These are phyloP conservation scores for Crocodylus rhombifer DNA, from an alignment of 2,797 vertebrate species.

Conservation along the genomic window DNA sequence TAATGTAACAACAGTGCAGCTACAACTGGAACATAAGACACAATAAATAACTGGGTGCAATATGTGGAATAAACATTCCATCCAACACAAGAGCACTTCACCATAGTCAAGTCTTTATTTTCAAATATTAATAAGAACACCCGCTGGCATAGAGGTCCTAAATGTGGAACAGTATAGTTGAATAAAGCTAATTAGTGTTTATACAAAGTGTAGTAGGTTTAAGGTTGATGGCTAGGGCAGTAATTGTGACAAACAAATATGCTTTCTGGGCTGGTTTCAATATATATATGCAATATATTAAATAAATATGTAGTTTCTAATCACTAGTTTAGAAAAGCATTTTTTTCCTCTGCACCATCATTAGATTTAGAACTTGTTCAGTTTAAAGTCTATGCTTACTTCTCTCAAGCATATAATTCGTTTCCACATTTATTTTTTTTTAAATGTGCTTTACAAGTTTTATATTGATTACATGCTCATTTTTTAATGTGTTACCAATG, in stretches of 20 bases:
- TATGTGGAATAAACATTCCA: background rate
- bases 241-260: background rate
- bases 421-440: background rate
- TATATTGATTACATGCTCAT: background rate
- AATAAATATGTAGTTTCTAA: background rate
- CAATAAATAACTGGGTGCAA: background rate
- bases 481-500: slow-evolving; percentile 7
- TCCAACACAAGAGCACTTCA: fast-evolving
- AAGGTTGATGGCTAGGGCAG: background rate
- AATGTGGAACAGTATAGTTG: background rate
- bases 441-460: background rate
- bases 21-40: background rate
- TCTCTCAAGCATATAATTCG: background rate
- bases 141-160: background rate
- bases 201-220: background rate
- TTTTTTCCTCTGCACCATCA: background rate
- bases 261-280: background rate
- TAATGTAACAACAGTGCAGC: background rate
- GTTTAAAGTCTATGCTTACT: background rate
- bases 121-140: fast-evolving
- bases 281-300: no score
- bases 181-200: background rate
- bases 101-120: background rate
- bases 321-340: background rate
- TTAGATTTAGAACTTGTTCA: background rate